Conservation (phyloP, 2,797 vertebrate genomes). For the Eidolon dupreanum region DNA sequence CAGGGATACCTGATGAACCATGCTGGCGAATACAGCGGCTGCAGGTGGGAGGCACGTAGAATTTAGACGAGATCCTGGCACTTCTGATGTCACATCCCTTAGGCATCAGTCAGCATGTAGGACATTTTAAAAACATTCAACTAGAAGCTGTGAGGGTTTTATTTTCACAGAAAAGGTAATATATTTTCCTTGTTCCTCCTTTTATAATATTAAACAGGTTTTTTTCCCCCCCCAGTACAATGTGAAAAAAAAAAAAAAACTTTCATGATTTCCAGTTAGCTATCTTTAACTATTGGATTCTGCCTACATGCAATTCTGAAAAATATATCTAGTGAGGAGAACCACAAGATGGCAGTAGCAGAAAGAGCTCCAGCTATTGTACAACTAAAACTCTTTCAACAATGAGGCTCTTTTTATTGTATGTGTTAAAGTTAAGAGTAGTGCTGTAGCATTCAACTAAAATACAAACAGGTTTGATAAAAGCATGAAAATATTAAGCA, state of each 20-base stretch:
- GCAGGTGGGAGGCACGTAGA: neutral
- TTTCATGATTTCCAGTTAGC: neutral
- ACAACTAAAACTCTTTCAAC: accelerated
- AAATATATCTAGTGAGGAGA: neutral
- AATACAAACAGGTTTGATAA: conserved; percentile 13
- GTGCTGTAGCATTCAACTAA: neutral
- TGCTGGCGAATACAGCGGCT: neutral
- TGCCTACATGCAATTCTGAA: neutral
- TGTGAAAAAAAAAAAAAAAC: neutral
- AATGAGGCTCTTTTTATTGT: neutral
- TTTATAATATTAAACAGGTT: neutral
- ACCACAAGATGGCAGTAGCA: conserved; percentile 85
- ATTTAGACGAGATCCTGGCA: neutral
- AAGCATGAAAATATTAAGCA: conserved; percentile 15
- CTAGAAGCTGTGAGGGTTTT: conserved; percentile 2
- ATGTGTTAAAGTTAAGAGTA: neutral
- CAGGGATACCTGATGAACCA: neutral
- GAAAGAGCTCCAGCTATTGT: conserved; percentile 62
- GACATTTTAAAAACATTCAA: neutral
- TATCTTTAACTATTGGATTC: neutral
- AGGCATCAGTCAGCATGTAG: neutral
- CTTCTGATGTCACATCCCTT: neutral
- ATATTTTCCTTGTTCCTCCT: neutral
- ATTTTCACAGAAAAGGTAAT: neutral
- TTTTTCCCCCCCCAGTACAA: neutral